These are phyloP conservation scores for Naso thynnoides DNA, from an alignment of 2,797 vertebrate species.

Conservation along the genomic window DNA sequence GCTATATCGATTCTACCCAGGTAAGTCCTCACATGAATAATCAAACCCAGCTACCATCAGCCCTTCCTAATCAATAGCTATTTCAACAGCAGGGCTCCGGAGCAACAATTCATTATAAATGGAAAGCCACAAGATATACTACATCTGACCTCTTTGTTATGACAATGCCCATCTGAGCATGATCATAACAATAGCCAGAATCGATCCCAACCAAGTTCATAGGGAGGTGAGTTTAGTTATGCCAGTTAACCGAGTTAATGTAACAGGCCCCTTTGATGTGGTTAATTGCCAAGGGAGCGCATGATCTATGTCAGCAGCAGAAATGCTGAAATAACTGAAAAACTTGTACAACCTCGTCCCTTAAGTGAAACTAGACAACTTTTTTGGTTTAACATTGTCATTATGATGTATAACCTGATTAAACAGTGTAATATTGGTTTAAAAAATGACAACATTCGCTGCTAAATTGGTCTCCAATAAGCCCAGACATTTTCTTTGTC, in stretches of 20 bases:
- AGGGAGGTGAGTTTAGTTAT: conserved; percentile 72
- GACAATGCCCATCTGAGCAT: conserved; percentile 75
- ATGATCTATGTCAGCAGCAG: conserved; percentile 53
- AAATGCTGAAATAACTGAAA: conserved; percentile 67
- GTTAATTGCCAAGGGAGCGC: conserved; percentile 54
- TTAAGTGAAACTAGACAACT: no score
- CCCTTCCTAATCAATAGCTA: conserved; percentile 81
- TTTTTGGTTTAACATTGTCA: no score
- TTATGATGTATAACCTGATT: no score
- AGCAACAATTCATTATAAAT: conserved; percentile 81
- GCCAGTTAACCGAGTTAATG: conserved; percentile 75
- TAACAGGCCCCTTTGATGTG: conserved; percentile 57
- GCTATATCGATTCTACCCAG: conserved; percentile 71
- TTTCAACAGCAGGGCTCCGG: conserved; percentile 68
- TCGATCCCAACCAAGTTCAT: conserved; percentile 78
- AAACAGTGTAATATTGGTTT: no score
- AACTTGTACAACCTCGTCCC: conserved; percentile 54
- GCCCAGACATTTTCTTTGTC: no score
- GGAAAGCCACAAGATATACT: conserved; percentile 71
- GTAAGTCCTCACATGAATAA: conserved; percentile 80
- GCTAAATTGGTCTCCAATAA: no score
- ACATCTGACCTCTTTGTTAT: conserved; percentile 79
- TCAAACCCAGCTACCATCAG: conserved; percentile 71
- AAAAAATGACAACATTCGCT: no score
- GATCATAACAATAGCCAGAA: conserved; percentile 73